Base-by-base conservation (phyloP, 2,797 vertebrate genomes). In the Pseudochaenichthys georgianus region DNA sequence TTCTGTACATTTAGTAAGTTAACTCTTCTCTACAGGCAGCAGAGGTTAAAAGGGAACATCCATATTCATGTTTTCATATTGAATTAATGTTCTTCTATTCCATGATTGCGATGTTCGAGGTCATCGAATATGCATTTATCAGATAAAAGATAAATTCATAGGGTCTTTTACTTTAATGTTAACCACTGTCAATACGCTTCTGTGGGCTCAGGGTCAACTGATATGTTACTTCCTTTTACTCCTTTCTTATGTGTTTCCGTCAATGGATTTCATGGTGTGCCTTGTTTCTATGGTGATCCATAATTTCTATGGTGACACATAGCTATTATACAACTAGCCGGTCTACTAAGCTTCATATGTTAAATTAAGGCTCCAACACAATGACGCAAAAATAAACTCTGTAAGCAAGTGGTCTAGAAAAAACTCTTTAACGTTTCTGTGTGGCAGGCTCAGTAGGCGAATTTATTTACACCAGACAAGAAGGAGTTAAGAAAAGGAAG, bases 231-330 rank as follows among this genome's bases (percentile, higher is more conserved):
- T 19, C 12, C 34, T 41, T 13, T 28, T 28, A 28, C 28, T 28
- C 28, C 28, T 28, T 28, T 23, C 55, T 55, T 17, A 5, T 42
- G 19, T 16, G 46, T 65, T 47, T 68, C 60, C 0, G 13, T 31
- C n/a, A 9, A 72, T 8, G 19, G 5, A n/a, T 65, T 65, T 67
- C 47, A 53, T 70, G 34, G 6, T 60, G 52, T 48, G 64, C n/a
- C 50, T 54, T 50, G 77, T 85, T 87, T 73, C 74, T 64, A 80
- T 85, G 81, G 83, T 34, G 45, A 38, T 38, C 6, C 34, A 38
- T 38, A 34, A 38, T 38, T 38, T 38, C 34, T 38, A 38, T 38
- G 6, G 34, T 38, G 34, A 88, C 8, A 48, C 11, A n/a, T 59
- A 58, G 9, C 0, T 45, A 11, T 60, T 48, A 51, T 31, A 58